phyloP scores from a whole-genome alignment of 2,113 vertebrate species.

The Salvelinus sp. region DNA sequence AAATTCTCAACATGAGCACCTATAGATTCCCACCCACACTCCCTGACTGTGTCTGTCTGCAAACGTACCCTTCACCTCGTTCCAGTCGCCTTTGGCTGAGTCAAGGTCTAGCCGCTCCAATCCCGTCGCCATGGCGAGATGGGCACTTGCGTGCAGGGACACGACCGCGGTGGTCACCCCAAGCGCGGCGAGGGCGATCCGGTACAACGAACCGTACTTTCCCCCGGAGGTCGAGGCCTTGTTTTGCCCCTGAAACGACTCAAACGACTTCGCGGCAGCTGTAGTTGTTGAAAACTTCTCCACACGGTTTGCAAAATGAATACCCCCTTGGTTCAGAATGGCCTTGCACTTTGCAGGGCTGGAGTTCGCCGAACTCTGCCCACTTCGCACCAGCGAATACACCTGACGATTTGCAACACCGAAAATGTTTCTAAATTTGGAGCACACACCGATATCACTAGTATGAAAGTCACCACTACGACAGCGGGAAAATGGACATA shows the following conservation, averaged over 20 bases:
- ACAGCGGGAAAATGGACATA: constrained; percentile 28
- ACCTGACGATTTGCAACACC: constrained; percentile 24
- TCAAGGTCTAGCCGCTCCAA: constrained; percentile 52
- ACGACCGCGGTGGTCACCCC: constrained; percentile 53
- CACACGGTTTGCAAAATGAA: constrained; percentile 28
- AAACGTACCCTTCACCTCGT: constrained; percentile 73
- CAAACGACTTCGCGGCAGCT: constrained; percentile 39
- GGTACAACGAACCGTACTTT: constrained; percentile 24
- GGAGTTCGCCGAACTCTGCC: constrained; percentile 14
- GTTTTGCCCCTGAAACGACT: constrained; percentile 27
- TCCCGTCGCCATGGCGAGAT: constrained; percentile 62
- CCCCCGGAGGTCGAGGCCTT: neutral
- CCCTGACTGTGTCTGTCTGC: neutral
- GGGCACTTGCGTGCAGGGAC: constrained; percentile 59
- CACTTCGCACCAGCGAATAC: constrained; percentile 8
- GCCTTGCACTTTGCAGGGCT: constrained; percentile 21
- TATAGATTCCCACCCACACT: neutral
- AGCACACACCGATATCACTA: constrained; percentile 18
- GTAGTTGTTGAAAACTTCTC: constrained; percentile 46
- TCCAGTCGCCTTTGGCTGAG: constrained; percentile 68
- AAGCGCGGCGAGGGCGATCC: constrained; percentile 47
- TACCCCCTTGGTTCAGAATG: neutral
- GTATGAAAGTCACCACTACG: constrained; percentile 17
- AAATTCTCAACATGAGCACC: too few relatives aligned
- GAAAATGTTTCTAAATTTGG: constrained; percentile 50